A percentile compares a stretch with the other conserved stretches of the same genome.
phyloP scores from a whole-genome alignment of 2,113 vertebrate genomes.

The Anhinga anhinga region DNA sequence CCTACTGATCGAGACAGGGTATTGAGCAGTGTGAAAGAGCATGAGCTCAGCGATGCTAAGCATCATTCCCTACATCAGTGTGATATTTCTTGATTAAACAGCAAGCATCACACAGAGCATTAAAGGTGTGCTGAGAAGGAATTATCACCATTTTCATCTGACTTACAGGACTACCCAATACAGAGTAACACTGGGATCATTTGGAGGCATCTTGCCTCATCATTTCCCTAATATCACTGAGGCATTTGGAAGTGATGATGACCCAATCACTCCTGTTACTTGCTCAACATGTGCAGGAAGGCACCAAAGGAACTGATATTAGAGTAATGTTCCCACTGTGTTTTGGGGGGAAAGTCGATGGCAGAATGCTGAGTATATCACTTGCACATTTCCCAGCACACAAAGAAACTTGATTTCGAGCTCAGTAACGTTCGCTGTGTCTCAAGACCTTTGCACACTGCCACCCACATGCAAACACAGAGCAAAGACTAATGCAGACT shows the following conservation, averaged over 20 bases:
- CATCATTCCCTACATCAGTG: neutral
- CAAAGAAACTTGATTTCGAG: neutral
- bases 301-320: neutral
- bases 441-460: neutral
- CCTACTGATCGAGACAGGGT: neutral
- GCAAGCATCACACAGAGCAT: neutral
- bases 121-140: neutral
- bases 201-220: neutral
- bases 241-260: neutral
- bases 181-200: neutral
- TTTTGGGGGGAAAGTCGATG: neutral
- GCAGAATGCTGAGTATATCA: neutral
- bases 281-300: neutral
- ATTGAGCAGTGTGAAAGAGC: neutral
- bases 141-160: neutral
- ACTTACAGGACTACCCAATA: neutral
- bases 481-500: neutral
- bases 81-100: neutral
- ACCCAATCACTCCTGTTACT: too few relatives aligned
- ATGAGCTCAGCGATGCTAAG: neutral
- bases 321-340: neutral
- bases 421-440: neutral
- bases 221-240: neutral
- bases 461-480: neutral
- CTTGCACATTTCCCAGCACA: neutral